phyloP scores from a whole-genome alignment of 2,797 vertebrate species.

The Champsocephalus esox region DNA sequence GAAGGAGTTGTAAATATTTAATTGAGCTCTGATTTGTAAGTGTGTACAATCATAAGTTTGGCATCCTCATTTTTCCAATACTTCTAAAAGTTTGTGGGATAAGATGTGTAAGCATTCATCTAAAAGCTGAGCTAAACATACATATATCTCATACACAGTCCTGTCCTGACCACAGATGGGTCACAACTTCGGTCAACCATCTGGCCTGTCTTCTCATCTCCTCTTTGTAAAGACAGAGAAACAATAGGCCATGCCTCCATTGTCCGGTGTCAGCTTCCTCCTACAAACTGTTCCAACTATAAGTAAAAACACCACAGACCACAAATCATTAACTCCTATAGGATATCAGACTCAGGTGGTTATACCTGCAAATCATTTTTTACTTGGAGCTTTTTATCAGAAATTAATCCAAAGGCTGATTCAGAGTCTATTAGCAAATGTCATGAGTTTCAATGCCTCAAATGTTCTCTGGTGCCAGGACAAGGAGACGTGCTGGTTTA shows the following conservation, averaged over 20 bases:
- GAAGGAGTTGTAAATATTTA: neutral
- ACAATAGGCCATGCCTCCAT: slow-evolving; percentile 60
- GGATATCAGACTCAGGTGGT: slow-evolving; percentile 30
- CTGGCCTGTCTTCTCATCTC: slow-evolving; percentile 53
- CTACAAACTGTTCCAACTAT: slow-evolving; percentile 41
- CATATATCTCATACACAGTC: slow-evolving; percentile 7
- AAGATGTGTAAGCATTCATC: too few species aligned
- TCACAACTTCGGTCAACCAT: slow-evolving; percentile 67
- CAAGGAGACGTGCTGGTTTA: neutral
- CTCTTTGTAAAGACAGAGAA: slow-evolving; percentile 45
- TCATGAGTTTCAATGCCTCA: neutral
- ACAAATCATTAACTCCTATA: slow-evolving; percentile 62
- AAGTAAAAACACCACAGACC: slow-evolving; percentile 52
- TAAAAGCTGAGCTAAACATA: neutral
- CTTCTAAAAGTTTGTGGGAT: neutral
- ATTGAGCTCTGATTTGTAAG: neutral
- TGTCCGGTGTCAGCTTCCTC: slow-evolving; percentile 64
- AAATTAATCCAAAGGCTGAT: slow-evolving; percentile 14
- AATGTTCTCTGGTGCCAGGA: slow-evolving; percentile 24
- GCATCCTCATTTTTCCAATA: neutral
- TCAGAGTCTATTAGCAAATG: slow-evolving; percentile 10
- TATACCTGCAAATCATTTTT: slow-evolving; percentile 17
- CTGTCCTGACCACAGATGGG: slow-evolving; percentile 56
- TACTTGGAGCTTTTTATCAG: slow-evolving; percentile 2
- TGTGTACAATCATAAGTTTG: neutral